Percentiles rank a stretch among this genome's conserved stretches.
Conservation (phyloP, 1,140 invertebrate species). For the Diorhabda sublineata region DNA sequence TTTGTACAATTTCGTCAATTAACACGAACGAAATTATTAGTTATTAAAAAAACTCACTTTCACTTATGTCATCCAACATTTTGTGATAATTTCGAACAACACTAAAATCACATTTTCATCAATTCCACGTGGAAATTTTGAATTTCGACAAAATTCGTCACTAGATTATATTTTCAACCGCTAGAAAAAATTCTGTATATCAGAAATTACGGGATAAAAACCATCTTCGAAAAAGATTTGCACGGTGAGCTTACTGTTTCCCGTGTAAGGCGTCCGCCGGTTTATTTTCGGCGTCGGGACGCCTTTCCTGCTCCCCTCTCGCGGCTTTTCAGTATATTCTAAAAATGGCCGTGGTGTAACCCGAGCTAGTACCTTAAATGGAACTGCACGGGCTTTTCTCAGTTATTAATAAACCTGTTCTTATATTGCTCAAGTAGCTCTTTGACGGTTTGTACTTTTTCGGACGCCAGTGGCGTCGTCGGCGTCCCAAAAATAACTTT, state of each 20-base stretch:
- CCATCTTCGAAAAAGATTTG: constrained; percentile 25
- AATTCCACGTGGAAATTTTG: no score
- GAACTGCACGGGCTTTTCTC: constrained; percentile 36
- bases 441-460: constrained; percentile 22
- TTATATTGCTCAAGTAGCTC: constrained; percentile 36
- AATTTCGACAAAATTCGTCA: no score
- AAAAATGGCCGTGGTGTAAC: constrained; percentile 46
- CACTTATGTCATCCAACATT: constrained; percentile 12
- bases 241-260: constrained; percentile 28
- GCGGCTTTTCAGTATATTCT: constrained; percentile 40
- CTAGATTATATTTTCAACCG: neutral
- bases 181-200: neutral
- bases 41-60: constrained; percentile 5
- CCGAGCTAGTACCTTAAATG: constrained; percentile 48
- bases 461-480: neutral
- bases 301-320: constrained; percentile 37
- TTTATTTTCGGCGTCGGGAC: constrained; percentile 45
- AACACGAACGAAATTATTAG: no score
- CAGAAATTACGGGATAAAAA: constrained; percentile 13
- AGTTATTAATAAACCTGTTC: constrained; percentile 45
- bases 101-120: neutral
- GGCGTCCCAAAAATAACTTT: neutral
- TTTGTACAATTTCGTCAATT: no score
- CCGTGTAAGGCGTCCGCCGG: constrained; percentile 43
- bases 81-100: constrained; percentile 2